Evolutionary conservation across 2,888 invertebrate genomes (phyloP).

Genomic region (Neuroscelio doddi): DNA sequence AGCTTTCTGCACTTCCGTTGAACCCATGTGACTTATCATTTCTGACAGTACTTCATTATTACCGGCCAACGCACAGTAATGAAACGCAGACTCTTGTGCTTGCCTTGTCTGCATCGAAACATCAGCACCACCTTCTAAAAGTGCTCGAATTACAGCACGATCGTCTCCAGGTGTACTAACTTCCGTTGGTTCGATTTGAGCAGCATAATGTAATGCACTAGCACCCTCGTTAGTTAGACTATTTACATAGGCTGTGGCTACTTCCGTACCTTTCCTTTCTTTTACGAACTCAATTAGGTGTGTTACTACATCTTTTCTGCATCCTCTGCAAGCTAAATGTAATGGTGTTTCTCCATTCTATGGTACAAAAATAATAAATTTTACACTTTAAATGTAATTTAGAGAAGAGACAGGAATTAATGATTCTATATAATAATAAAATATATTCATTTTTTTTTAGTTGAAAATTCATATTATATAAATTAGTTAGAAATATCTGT

Average conservation of each 20-base stretch:
- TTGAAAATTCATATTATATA: too few relatives aligned
- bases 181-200: slow-evolving; percentile 89
- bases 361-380: neutral
- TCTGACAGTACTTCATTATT: slow-evolving; percentile 96
- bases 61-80: slow-evolving; percentile 95
- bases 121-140: slow-evolving; percentile 94
- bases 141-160: slow-evolving; percentile 90
- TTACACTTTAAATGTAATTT: too few relatives aligned
- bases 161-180: slow-evolving; percentile 82
- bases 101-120: slow-evolving; percentile 88
- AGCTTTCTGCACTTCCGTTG: slow-evolving; percentile 92
- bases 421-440: too few relatives aligned
- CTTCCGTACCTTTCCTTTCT: slow-evolving; percentile 82
- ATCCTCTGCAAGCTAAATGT: slow-evolving; percentile 92
- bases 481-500: too few relatives aligned
- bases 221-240: slow-evolving; percentile 93
- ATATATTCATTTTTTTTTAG: too few relatives aligned
- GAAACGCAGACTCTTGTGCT: slow-evolving; percentile 94
- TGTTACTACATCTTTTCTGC: slow-evolving; percentile 88
- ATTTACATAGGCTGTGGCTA: slow-evolving; percentile 90
- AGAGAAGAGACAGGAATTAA: too few relatives aligned
- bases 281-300: slow-evolving; percentile 90
- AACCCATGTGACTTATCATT: slow-evolving; percentile 92
- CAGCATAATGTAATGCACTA: slow-evolving; percentile 94
- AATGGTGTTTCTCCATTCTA: slow-evolving; percentile 96